phyloP scores from a whole-genome alignment of 2,113 vertebrate species.

The Labrus mixtus region DNA sequence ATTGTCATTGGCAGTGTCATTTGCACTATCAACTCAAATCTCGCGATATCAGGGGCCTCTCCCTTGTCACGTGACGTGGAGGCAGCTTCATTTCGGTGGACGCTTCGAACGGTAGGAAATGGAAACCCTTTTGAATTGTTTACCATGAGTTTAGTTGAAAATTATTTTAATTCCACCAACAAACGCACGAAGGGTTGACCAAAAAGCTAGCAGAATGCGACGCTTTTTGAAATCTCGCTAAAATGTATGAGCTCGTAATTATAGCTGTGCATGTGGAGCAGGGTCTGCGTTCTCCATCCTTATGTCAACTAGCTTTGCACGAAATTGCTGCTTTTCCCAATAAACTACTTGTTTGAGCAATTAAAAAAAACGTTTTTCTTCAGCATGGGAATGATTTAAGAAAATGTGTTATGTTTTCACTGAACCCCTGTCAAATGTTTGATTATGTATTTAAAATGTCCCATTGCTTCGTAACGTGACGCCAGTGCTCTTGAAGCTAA shows the following conservation, averaged over 20 bases:
- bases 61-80: conserved; percentile 54
- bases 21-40: conserved; percentile 51
- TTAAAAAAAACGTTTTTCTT: too few species aligned
- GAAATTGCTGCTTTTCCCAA: neutral
- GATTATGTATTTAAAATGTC: neutral
- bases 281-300: conserved; percentile 30
- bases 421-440: neutral
- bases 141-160: neutral
- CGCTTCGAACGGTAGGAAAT: conserved; percentile 53
- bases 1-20: too few species aligned
- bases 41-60: fast-evolving
- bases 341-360: too few species aligned
- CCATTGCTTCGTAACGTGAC: neutral
- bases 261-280: conserved; percentile 3
- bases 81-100: conserved; percentile 50
- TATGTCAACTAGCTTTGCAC: conserved; percentile 14
- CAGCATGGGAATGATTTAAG: too few species aligned
- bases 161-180: fast-evolving
- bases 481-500: neutral
- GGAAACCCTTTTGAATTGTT: conserved; percentile 30
- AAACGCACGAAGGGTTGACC: fast-evolving
- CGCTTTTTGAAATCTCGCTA: neutral
- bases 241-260: neutral
- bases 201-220: neutral
- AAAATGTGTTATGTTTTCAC: neutral